These are phyloP conservation scores for Prionailurus viverrinus DNA, from an alignment of 2,113 vertebrate genomes.

Conservation along the genomic window DNA sequence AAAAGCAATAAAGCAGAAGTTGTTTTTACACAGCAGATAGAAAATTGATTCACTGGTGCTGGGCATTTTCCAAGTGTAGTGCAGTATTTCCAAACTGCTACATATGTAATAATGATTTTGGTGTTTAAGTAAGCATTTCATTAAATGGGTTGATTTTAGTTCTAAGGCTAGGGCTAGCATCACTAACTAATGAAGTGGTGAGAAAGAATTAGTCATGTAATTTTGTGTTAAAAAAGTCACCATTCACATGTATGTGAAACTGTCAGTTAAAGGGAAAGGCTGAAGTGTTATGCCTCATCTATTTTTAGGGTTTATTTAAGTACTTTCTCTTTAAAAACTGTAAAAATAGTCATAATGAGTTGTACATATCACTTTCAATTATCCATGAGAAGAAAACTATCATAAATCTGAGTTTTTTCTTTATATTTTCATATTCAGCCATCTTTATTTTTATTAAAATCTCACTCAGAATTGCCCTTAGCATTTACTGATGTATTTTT, in stretches of 20 bases:
- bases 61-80: constrained; percentile 81
- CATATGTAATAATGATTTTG: constrained; percentile 78
- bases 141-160: constrained; percentile 71
- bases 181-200: constrained; percentile 34
- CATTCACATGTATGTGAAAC: neutral
- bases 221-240: constrained; percentile 31
- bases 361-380: neutral
- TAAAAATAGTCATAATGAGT: constrained; percentile 15
- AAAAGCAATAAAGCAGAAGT: constrained; percentile 84
- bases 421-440: constrained; percentile 27
- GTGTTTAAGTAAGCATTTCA: constrained; percentile 82
- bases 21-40: constrained; percentile 83
- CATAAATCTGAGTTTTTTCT: neutral
- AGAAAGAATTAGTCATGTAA: constrained; percentile 27
- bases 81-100: constrained; percentile 80
- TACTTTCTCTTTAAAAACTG: neutral
- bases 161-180: constrained; percentile 29
- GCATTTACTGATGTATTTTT: neutral
- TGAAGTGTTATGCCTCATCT: neutral
- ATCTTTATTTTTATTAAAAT: constrained; percentile 40
- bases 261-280: neutral
- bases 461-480: neutral
- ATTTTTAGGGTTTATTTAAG: neutral
- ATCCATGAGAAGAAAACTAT: neutral
- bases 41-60: constrained; percentile 84